Evolutionary conservation across 2,888 invertebrate species (phyloP), one percentile per base, ranked within the genome.

Genomic region (Copidosoma aretas): DNA sequence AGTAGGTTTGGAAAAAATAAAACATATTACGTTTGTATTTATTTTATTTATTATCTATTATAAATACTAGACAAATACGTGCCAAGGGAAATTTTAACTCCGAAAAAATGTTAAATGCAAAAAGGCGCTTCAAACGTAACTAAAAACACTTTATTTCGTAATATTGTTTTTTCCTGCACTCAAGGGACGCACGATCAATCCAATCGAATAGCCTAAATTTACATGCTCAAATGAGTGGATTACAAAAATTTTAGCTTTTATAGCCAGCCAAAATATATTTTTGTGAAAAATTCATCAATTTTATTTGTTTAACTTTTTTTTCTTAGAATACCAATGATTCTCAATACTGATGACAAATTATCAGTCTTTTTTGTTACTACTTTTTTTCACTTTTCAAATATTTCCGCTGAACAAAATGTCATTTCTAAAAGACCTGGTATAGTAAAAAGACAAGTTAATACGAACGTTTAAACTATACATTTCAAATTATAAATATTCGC

Each of bases 21-120:
- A 32, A 14, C 54, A 66, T 25, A n/a, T 5, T 22, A 51, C 19
- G 71, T 75, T 71, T 62, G 63, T 75, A 70, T 73, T 72, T 70
- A 72, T 74, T 32, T 75, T 75, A 71, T 80, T 78, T 78, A 79
- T 78, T 78, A 75, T 19, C 59, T 69, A 75, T 74, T 77, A 78
- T 81, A 80, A 81, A 81, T 80, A 77, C 79, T 82, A 80, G 77
- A 83, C 80, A 80, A 80, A 79, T 78, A 80, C 77, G 81, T 82
- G 82, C 80, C 80, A 81, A 77, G 76, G 77, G 81, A 77, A 79
- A 76, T 77, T 76, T 78, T 78, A 76, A 77, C 77, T 82, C 78
- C 78, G 78, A 68, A 77, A 77, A 76, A 76, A 73, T 71, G 69
- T 75, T 73, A 74, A 75, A 77, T 74, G 74, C 71, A 75, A 75